phyloP scores from a whole-genome alignment of 2,113 vertebrate genomes.

The Paradisaea rubra region DNA sequence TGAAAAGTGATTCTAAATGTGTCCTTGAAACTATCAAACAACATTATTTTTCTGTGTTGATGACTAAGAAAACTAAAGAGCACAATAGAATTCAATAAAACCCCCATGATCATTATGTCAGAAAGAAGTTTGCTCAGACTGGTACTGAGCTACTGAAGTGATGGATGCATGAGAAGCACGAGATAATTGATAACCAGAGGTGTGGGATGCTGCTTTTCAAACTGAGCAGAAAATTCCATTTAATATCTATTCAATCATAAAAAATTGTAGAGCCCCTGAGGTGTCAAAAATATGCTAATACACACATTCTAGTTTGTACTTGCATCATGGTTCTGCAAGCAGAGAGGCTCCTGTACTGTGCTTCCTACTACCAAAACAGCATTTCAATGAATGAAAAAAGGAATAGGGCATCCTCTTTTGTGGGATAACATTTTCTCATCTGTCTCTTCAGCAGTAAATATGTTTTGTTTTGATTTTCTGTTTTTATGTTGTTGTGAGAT shows the following conservation, averaged over 20 bases:
- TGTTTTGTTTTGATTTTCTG: background rate
- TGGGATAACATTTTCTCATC: background rate
- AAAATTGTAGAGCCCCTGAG: background rate
- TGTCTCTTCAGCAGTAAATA: background rate
- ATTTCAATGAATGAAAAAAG: background rate
- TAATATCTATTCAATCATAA: background rate
- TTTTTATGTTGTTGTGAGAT: background rate
- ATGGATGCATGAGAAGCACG: background rate
- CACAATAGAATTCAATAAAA: background rate
- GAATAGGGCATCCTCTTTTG: background rate
- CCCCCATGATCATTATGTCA: background rate
- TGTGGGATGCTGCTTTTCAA: background rate
- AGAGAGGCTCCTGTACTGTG: background rate
- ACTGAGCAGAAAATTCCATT: background rate
- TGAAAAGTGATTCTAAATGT: background rate
- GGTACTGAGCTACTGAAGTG: background rate
- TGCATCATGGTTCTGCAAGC: background rate
- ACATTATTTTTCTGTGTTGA: background rate
- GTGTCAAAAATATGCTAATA: background rate
- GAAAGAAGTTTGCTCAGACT: background rate
- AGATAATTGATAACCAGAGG: background rate
- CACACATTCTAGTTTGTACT: background rate
- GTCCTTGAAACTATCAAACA: background rate
- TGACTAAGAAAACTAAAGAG: background rate
- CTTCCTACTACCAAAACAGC: background rate